A percentile compares a stretch with the other conserved stretches of the same genome.
Conservation (phyloP, 1,140 invertebrate species). For the Maniola jurtina region DNA sequence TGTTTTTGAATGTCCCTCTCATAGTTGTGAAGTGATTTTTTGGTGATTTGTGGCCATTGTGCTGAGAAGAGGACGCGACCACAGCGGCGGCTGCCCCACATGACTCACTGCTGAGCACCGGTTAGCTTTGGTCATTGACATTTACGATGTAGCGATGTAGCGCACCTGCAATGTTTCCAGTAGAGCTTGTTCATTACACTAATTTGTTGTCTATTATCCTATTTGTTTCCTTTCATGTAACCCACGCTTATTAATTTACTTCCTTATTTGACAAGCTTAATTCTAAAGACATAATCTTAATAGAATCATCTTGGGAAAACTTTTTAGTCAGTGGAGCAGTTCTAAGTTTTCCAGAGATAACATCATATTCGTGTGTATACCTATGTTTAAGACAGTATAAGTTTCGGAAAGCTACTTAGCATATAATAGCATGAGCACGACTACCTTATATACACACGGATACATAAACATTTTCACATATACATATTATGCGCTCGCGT, state of each 20-base stretch:
- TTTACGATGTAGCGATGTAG: slow-evolving; percentile 35
- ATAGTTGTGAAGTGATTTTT: slow-evolving; percentile 72
- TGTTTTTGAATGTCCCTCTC: slow-evolving; percentile 59
- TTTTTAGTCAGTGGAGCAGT: no score
- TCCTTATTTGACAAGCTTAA: not conserved
- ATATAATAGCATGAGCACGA: slow-evolving; percentile 57
- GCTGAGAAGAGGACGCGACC: slow-evolving; percentile 35
- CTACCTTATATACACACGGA: slow-evolving; percentile 40
- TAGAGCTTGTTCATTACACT: slow-evolving; percentile 3
- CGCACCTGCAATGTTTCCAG: slow-evolving; percentile 21
- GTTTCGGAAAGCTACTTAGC: slow-evolving; percentile 58
- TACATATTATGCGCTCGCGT: slow-evolving; percentile 55
- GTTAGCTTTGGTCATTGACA: slow-evolving; percentile 49
- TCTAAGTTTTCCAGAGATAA: slow-evolving; percentile 12
- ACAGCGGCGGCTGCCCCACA: slow-evolving; percentile 19
- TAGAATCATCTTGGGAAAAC: no score
- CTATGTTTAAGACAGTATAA: slow-evolving; percentile 29
- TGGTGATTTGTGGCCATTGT: slow-evolving; percentile 69
- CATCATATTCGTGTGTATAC: slow-evolving; percentile 3
- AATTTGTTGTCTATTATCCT: not conserved
- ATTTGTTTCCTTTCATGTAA: slow-evolving; percentile 1
- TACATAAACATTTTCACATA: slow-evolving; percentile 35
- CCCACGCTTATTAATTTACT: not conserved
- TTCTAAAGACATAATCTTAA: no score
- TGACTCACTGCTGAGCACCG: slow-evolving; percentile 53